Evolutionary conservation across 2,888 invertebrate species (phyloP).

Genomic region (Disparrhopalites patrizii): DNA sequence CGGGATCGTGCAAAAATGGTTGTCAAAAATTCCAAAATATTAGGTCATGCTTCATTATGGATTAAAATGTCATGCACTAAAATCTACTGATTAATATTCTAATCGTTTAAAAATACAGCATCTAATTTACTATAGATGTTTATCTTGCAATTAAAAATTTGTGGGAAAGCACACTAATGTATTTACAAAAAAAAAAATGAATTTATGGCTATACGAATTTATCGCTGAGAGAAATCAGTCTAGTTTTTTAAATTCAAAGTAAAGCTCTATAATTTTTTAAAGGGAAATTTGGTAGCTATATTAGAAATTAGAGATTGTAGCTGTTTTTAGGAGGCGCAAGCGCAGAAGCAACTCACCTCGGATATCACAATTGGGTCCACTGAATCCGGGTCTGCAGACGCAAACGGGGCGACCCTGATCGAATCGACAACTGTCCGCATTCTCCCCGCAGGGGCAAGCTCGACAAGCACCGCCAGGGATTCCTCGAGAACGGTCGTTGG

Average conservation of each 20-base stretch:
- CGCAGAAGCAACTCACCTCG: conserved; percentile 52
- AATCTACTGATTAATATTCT: too few species aligned
- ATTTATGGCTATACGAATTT: background rate
- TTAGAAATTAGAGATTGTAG: background rate
- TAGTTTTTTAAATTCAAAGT: too few species aligned
- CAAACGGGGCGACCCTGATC: conserved; percentile 62
- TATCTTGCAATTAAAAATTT: too few species aligned
- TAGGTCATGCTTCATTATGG: too few species aligned
- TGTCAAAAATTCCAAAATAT: too few species aligned
- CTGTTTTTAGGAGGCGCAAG: background rate
- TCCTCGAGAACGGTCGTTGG: conserved; percentile 55
- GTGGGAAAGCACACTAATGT: too few species aligned
- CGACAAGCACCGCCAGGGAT: conserved; percentile 62
- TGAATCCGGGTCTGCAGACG: conserved; percentile 65
- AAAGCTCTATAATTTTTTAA: background rate
- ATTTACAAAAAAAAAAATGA: background rate
- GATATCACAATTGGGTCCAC: conserved; percentile 64
- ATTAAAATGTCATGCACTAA: too few species aligned
- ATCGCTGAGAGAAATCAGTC: too few species aligned
- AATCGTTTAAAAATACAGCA: too few species aligned
- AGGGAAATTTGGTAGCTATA: background rate
- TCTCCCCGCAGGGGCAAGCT: conserved; percentile 73
- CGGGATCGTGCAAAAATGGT: background rate
- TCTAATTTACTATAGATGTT: too few species aligned
- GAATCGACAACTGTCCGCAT: conserved; percentile 62